phyloP scores from a whole-genome alignment of 1,140 invertebrate species.

The Micrasema minimum region DNA sequence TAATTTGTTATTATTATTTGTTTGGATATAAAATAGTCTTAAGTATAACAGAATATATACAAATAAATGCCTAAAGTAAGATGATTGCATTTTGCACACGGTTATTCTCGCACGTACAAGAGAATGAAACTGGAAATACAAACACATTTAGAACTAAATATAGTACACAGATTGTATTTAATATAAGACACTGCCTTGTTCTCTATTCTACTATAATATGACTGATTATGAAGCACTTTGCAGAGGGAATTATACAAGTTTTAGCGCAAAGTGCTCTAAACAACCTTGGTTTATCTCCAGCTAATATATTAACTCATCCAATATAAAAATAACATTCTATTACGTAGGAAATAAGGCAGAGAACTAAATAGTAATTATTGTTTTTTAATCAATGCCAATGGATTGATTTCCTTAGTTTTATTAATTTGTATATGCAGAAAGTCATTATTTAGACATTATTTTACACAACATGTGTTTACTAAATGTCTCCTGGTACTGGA shows the following conservation, averaged over 20 bases:
- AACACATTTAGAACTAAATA: slow-evolving; percentile 15
- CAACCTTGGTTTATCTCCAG: slow-evolving; percentile 68
- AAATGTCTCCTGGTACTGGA: no score
- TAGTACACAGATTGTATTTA: not conserved
- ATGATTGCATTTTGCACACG: slow-evolving; percentile 20
- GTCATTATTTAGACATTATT: no score
- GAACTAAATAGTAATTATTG: not conserved
- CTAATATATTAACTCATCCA: slow-evolving; percentile 56
- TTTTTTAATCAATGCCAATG: no score
- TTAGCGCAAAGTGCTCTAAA: slow-evolving; percentile 62
- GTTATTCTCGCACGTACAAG: not conserved
- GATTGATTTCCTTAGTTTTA: no score
- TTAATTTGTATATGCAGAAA: no score
- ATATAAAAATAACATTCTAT: slow-evolving; percentile 22
- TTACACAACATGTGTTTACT: no score
- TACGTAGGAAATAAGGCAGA: not conserved
- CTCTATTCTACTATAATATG: slow-evolving; percentile 40
- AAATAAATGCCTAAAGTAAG: slow-evolving; percentile 12
- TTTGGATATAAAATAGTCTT: slow-evolving; percentile 26
- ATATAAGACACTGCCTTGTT: slow-evolving; percentile 2
- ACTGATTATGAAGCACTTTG: slow-evolving; percentile 54
- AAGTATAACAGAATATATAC: slow-evolving; percentile 2
- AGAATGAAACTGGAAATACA: slow-evolving; percentile 28
- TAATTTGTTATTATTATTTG: slow-evolving; percentile 37
- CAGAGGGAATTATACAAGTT: slow-evolving; percentile 47